Evolutionary conservation across 2,113 vertebrate genomes (phyloP).

Genomic region (Collichthys lucidus): DNA sequence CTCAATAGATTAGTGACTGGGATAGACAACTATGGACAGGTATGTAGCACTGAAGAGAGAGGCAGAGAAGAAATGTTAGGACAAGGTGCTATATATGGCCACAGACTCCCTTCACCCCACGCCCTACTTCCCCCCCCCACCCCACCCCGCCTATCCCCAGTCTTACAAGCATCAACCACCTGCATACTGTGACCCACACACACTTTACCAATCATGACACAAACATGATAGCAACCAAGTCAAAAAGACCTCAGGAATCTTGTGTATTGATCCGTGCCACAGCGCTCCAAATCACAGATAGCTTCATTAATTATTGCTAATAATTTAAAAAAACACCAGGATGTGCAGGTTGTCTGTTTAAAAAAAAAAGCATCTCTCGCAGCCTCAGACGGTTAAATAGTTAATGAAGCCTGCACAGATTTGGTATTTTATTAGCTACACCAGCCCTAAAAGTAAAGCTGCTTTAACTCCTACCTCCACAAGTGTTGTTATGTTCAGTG

Average conservation of each 20-base stretch:
- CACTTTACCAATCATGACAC: slow-evolving; percentile 50
- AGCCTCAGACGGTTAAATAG: not conserved
- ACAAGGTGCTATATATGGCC: slow-evolving; percentile 24
- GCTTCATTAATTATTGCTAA: not conserved
- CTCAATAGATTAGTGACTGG: slow-evolving; percentile 99
- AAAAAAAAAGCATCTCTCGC: not conserved
- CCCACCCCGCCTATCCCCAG: slow-evolving; percentile 50
- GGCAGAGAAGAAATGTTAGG: slow-evolving; percentile 46
- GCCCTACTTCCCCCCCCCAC: not conserved
- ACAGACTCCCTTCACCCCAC: not conserved
- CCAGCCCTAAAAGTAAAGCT: not conserved
- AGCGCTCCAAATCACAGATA: not conserved
- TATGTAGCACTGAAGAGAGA: slow-evolving; percentile 85
- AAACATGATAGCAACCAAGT: slow-evolving; percentile 25
- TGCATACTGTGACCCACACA: slow-evolving; percentile 64
- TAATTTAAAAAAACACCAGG: not conserved
- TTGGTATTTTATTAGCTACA: slow-evolving; percentile 2
- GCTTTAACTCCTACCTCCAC: no score
- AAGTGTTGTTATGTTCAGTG: not conserved
- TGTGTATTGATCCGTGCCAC: not conserved
- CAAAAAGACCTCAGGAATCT: not conserved
- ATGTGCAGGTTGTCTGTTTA: not conserved
- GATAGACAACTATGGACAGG: slow-evolving; percentile 99
- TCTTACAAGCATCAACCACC: slow-evolving; percentile 82
- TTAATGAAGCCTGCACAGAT: not conserved